Percentiles rank a stretch among this genome's conserved stretches.
Conservation (phyloP, 2,797 vertebrate species). For the Odontamblyopus rebecca region DNA sequence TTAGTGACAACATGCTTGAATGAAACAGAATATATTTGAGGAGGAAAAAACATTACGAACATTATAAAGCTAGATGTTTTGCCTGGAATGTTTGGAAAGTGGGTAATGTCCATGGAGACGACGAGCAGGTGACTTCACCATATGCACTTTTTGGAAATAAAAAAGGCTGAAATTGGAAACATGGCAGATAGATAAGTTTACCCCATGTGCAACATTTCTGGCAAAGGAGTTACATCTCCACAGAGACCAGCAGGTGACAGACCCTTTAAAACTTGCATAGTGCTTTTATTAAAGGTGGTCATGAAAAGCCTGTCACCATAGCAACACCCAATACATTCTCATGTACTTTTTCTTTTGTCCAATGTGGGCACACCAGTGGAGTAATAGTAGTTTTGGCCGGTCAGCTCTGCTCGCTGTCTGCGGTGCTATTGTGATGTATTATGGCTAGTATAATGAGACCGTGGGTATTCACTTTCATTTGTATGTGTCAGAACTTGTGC, state of each 20-base stretch:
- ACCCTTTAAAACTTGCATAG: no score
- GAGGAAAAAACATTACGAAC: neutral
- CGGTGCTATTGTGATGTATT: slow-evolving; percentile 39
- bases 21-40: no score
- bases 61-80: neutral
- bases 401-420: slow-evolving; percentile 37
- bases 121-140: no score
- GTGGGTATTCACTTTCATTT: slow-evolving; percentile 28
- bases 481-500: slow-evolving; percentile 15
- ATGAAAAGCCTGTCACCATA: slow-evolving; percentile 43
- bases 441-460: slow-evolving; percentile 41
- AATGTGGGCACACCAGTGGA: slow-evolving; percentile 13
- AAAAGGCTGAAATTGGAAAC: no score
- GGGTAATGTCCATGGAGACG: no score
- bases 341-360: slow-evolving; percentile 28
- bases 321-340: slow-evolving; percentile 46
- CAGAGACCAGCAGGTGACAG: no score
- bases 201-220: no score
- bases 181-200: no score
- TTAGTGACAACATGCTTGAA: no score
- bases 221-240: no score
- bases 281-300: slow-evolving; percentile 1
- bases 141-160: no score
- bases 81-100: no score
- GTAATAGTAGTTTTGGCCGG: slow-evolving; percentile 41